A percentile compares a stretch with the other conserved stretches of the same genome.
These are phyloP conservation scores for Eupithecia pulchellata DNA, from an alignment of 2,888 invertebrate genomes.

Conservation along the genomic window DNA sequence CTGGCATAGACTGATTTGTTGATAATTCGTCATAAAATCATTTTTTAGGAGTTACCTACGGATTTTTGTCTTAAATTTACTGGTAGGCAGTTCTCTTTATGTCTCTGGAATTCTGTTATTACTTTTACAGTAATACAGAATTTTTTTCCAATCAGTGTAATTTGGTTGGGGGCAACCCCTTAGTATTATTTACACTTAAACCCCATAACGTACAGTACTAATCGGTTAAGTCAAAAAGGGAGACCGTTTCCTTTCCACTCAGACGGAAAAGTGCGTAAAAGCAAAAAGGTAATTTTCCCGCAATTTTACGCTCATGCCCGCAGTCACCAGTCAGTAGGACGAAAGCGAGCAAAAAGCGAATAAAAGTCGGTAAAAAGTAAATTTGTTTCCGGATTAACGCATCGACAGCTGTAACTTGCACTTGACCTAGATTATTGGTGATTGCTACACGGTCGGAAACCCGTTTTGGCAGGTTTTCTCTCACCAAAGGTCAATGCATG, in stretches of 20 bases:
- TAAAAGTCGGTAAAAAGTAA: slow-evolving; percentile 44
- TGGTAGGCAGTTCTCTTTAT: too few species aligned
- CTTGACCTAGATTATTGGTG: slow-evolving; percentile 56
- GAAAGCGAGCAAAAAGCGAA: slow-evolving; percentile 42
- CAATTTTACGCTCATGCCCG: slow-evolving; percentile 32
- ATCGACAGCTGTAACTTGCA: slow-evolving; percentile 47
- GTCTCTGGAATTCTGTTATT: too few species aligned
- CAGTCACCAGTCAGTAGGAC: slow-evolving; percentile 20
- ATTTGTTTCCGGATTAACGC: slow-evolving; percentile 45
- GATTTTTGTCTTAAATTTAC: too few species aligned
- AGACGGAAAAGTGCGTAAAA: slow-evolving; percentile 22
- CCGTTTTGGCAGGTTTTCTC: not conserved
- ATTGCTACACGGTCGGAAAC: slow-evolving; percentile 10
- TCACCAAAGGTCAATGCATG: not conserved
- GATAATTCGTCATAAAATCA: too few species aligned
- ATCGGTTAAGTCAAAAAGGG: not conserved
- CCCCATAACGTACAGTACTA: not conserved
- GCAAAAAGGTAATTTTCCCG: slow-evolving; percentile 25
- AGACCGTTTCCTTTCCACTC: not conserved
- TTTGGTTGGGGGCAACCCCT: too few species aligned
- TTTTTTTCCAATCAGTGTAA: not conserved
- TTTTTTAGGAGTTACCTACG: too few species aligned
- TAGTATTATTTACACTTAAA: too few species aligned
- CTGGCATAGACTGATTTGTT: too few species aligned
- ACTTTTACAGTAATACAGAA: too few species aligned